phyloP scores from a whole-genome alignment of 2,888 invertebrate species.

The Artemia sp. region DNA sequence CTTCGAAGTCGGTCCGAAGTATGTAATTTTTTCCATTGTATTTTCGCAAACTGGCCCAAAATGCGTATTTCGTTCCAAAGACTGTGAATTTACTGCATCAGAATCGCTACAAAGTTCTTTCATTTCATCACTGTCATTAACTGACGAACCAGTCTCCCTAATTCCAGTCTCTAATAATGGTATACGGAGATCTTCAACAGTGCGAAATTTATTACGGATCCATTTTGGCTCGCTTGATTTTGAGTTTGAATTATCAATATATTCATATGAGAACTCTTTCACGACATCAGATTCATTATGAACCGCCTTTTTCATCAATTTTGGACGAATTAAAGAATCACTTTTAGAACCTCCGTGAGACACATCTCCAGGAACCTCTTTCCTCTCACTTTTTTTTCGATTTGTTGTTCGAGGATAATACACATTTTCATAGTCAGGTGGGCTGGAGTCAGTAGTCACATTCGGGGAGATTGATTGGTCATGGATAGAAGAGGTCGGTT shows the following conservation, averaged over 20 bases:
- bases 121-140: slow-evolving; percentile 13
- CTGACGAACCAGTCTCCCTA: not conserved
- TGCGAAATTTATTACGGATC: not conserved
- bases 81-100: not conserved
- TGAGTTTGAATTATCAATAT: slow-evolving; percentile 21
- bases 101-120: not conserved
- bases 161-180: not conserved
- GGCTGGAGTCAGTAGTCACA: not conserved
- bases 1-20: not conserved
- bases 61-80: not conserved
- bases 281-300: slow-evolving; percentile 24
- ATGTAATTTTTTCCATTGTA: not conserved
- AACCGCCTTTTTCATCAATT: not conserved
- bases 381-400: not conserved
- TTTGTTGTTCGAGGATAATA: not conserved
- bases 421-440: slow-evolving; percentile 25
- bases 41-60: not conserved
- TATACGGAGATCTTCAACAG: not conserved
- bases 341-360: not conserved
- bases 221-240: not conserved
- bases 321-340: not conserved
- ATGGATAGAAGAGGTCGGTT: no score
- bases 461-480: not conserved
- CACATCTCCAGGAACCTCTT: not conserved
- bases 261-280: slow-evolving; percentile 26